Evolutionary conservation across 2,888 invertebrate genomes (phyloP).

Genomic region (Synergus laeviventris): DNA sequence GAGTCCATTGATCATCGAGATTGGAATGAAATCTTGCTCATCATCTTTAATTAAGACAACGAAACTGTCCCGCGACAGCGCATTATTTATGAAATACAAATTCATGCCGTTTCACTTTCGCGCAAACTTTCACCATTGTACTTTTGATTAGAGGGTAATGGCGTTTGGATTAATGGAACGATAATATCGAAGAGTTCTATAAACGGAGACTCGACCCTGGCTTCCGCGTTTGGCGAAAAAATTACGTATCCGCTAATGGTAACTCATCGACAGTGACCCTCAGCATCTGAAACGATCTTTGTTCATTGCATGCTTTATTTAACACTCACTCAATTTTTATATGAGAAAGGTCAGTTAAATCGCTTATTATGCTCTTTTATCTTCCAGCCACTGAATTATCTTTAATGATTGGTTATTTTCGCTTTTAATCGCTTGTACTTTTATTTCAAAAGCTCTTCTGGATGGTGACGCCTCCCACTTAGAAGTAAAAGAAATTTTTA

Average conservation of each 20-base stretch:
- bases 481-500: no score
- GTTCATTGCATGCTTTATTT: neutral
- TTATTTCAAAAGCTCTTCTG: neutral
- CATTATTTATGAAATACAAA: constrained; percentile 1
- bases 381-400: constrained; percentile 7
- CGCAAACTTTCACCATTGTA: neutral
- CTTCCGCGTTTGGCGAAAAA: neutral
- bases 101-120: neutral
- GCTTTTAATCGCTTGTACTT: neutral
- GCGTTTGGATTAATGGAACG: neutral
- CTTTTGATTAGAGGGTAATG: neutral
- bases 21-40: constrained; percentile 7
- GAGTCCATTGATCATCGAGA: neutral
- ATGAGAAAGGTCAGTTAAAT: constrained; percentile 22
- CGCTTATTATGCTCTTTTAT: neutral
- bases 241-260: neutral
- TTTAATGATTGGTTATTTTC: neutral
- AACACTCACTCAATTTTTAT: constrained; percentile 22
- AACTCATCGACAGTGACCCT: neutral
- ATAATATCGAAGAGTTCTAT: neutral
- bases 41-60: constrained; percentile 13
- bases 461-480: no score
- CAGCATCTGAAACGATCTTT: neutral
- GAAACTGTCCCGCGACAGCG: neutral
- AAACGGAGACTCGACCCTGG: neutral